Conservation (phyloP, 2,888 invertebrate genomes). For the Gastracanthus pulcherrimus region DNA sequence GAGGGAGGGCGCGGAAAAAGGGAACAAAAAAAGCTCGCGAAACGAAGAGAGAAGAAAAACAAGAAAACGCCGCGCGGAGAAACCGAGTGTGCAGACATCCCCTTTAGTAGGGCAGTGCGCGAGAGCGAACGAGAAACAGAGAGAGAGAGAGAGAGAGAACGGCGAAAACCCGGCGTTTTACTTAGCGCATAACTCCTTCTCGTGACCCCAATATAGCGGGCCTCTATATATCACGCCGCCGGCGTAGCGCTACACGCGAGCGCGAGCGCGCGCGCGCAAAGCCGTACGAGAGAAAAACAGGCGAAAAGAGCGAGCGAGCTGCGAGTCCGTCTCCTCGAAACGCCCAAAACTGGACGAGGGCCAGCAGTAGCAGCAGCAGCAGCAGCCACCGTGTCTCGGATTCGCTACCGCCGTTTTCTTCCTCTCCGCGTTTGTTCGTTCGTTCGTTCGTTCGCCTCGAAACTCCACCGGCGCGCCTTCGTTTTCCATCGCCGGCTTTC, state of each 20-base stretch:
- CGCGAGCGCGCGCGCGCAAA: constrained; percentile 24
- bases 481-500: neutral
- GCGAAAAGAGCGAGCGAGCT: constrained; percentile 46
- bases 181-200: constrained; percentile 63
- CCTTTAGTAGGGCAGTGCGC: constrained; percentile 56
- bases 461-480: constrained; percentile 1
- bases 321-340: constrained; percentile 59
- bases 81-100: constrained; percentile 46
- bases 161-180: constrained; percentile 58
- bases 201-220: constrained; percentile 62
- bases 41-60: neutral
- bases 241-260: too few species aligned
- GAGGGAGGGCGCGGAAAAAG: neutral
- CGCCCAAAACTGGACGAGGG: constrained; percentile 68
- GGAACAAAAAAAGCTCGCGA: neutral
- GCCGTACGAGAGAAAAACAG: constrained; percentile 22
- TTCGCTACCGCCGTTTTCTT: constrained; percentile 5
- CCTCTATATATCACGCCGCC: constrained; percentile 60
- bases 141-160: neutral
- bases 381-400: constrained; percentile 31
- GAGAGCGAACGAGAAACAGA: too few species aligned
- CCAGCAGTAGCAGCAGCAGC: constrained; percentile 63
- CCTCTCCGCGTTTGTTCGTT: neutral
- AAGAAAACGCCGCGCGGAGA: neutral
- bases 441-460: neutral